Evolutionary conservation across 2,797 vertebrate species (phyloP).

Genomic region (Muscicapa comitata): DNA sequence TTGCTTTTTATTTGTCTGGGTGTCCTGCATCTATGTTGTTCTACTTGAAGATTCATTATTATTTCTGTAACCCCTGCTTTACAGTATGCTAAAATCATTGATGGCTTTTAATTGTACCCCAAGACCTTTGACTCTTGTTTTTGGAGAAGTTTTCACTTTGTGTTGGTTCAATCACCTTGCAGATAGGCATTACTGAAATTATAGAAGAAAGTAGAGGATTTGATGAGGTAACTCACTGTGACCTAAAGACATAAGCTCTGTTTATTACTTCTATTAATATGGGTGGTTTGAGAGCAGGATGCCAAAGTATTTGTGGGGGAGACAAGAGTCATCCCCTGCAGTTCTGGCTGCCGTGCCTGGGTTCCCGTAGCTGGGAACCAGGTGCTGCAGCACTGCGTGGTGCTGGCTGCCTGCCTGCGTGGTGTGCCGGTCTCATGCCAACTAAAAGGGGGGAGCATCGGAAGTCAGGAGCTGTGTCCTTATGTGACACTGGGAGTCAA

Average conservation of each 20-base stretch:
- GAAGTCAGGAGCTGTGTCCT: slow-evolving; percentile 13
- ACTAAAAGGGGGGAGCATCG: neutral
- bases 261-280: neutral
- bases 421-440: neutral
- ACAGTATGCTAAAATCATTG: neutral
- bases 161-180: neutral
- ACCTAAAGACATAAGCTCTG: neutral
- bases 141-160: neutral
- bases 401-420: rapidly evolving
- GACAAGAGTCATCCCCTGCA: neutral
- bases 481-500: neutral
- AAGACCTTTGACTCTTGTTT: neutral
- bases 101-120: neutral
- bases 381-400: neutral
- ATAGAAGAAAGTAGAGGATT: neutral
- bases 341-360: neutral
- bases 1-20: neutral
- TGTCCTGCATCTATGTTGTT: neutral
- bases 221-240: neutral
- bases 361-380: neutral
- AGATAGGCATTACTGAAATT: neutral
- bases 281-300: neutral
- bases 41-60: neutral
- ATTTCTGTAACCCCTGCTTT: neutral
- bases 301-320: neutral